Base-by-base conservation (phyloP, 2,888 invertebrate species). In the Platycheirus albimanus region DNA sequence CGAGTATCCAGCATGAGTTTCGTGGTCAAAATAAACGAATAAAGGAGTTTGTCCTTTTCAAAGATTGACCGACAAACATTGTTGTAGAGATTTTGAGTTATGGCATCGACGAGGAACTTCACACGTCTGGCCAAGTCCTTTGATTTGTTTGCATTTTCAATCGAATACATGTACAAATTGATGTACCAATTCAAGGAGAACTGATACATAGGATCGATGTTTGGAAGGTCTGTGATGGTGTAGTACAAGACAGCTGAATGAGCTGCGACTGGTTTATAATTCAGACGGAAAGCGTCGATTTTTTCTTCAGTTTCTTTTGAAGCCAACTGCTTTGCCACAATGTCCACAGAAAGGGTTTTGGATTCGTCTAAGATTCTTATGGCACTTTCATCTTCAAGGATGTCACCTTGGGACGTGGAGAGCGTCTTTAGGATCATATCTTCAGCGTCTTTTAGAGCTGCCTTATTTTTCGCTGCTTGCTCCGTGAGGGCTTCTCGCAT, bases 131-230 rank as follows among this genome's bases (percentile, higher is more conserved):
- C 91, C 79, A 97, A 92, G 86, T 96, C 94, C 86, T 93, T 96
- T 91, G 92, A 87, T 74, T 91, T 90, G 85, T 91, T 91, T 1
- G 91, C 90, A 69, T 88, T 89, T 84, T 91, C 91, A 83, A 91
- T 91, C 7, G 91, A 91, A 71, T 87, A 90, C 85, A 89, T 87
- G 51, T 91, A 91, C 61, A 98, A 94, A 84, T 94, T 93, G 86
- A 97, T 94, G 89, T 97, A 98, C 98, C 98, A 98, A 87, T 95
- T 96, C 15, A 98, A 92, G 0, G 98, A 98, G 90, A 97, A 98
- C 90, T 98, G 98, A 90, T 98, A 98, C 98, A 98, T 98, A 11
- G 97, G 97, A 90, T 98, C 97, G 24, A 98, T 95, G 87, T 94
- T 95, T 45, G 97, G 95, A 88, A 98, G 92, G 88, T 97, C 97